phyloP scores from a whole-genome alignment of 2,113 vertebrate genomes.

The Natator depressus region DNA sequence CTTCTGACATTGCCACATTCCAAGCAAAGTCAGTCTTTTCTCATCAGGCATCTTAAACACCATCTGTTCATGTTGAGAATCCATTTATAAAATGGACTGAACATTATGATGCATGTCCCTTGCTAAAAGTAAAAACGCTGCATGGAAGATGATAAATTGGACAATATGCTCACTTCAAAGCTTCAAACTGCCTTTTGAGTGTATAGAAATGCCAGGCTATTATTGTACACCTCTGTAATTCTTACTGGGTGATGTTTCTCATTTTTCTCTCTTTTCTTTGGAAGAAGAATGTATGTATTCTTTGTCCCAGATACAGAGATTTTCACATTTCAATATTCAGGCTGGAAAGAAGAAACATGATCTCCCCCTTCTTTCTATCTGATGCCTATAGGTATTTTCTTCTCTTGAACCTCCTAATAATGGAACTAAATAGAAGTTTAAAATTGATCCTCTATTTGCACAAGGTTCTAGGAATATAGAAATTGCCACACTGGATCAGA shows the following conservation, averaged over 20 bases:
- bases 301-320: neutral
- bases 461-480: neutral
- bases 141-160: slow-evolving; percentile 50
- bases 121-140: slow-evolving; percentile 52
- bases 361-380: neutral
- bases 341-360: neutral
- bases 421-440: neutral
- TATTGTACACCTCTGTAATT: slow-evolving; percentile 10
- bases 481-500: rapidly evolving
- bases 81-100: slow-evolving; percentile 27
- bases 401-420: neutral
- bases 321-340: neutral
- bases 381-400: neutral
- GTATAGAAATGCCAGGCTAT: slow-evolving; percentile 24
- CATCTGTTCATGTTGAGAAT: slow-evolving; percentile 46
- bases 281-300: neutral
- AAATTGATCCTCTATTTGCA: neutral
- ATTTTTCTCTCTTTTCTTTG: neutral
- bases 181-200: slow-evolving; percentile 7
- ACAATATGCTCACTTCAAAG: slow-evolving; percentile 43
- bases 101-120: slow-evolving; percentile 47
- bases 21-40: slow-evolving; percentile 43
- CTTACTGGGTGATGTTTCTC: neutral
- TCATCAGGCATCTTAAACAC: slow-evolving; percentile 44
- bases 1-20: slow-evolving; percentile 50